Base-by-base conservation (phyloP, 2,113 vertebrate species). In the Ornithorhynchus anatinus region DNA sequence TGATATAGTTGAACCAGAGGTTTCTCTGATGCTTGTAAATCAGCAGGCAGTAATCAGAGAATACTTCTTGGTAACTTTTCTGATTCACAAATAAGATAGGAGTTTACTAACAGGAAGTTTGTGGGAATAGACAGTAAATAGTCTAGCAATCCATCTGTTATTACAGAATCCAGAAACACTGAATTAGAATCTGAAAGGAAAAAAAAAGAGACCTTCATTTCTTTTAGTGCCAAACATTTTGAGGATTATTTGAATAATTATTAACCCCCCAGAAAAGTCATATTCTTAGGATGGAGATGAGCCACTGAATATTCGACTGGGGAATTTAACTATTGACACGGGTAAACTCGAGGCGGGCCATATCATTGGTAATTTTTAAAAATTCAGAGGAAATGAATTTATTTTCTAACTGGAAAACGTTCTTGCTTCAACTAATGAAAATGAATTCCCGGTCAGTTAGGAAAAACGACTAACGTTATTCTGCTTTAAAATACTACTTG, bases 21-120 rank as follows among this genome's bases (percentile, higher is more conserved):
- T 75, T 89, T 76, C 61, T 80, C 80, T 79, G 89, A 81, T 84
- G 72, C 75, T 29, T 82, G 80, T 84, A 90, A 86, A 81, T 68
- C 85, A 86, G 86, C 61, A 89, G 88, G 86, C 91, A 86, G 69
- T 79, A 89, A 92, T 91, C 84, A 91, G 61, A 84, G 72, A 84
- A 88, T 80, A 79, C 75, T 89, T 78, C 90, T 92, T 88, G 88
- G 88, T 90, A 90, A 91, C 90, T 92, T 91, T 92, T 86, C 85
- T 85, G 86, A 92, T 92, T 92, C 92, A 93, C 92, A 93, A 93
- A 94, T 93, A 93, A 94, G 89, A 92, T 84, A 92, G 92, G 86
- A 90, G 91, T 92, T 93, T 91, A 93, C 88, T 83, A 89, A 91
- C 88, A 93, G 92, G 92, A 93, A 92, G 89, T 91, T 90, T 90